Evolutionary conservation across 2,888 invertebrate species (phyloP).

Genomic region (Watsonalla cultraria): DNA sequence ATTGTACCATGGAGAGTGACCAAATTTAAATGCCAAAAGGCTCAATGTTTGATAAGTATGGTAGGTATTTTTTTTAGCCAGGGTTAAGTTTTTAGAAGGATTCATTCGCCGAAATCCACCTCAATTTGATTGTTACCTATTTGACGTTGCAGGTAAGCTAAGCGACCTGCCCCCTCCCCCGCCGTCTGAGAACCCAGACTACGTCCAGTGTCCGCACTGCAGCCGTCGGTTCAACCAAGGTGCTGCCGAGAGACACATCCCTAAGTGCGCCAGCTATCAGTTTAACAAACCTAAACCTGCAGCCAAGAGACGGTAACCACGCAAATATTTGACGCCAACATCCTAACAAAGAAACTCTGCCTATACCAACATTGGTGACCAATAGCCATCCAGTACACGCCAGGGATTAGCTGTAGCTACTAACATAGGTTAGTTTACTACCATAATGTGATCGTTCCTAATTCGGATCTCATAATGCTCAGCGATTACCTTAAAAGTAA

Average conservation of each 20-base stretch:
- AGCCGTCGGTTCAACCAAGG: conserved; percentile 88
- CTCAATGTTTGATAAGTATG: too few relatives aligned
- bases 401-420: too few relatives aligned
- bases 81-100: too few relatives aligned
- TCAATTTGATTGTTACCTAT: too few relatives aligned
- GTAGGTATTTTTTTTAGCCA: too few relatives aligned
- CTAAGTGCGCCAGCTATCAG: conserved; percentile 90
- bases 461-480: not conserved
- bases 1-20: too few relatives aligned
- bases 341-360: not conserved
- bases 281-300: conserved; percentile 86
- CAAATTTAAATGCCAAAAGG: too few relatives aligned
- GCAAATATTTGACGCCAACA: not conserved
- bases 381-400: not conserved
- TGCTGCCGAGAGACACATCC: conserved; percentile 94
- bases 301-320: conserved; percentile 52
- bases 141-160: conserved; percentile 77
- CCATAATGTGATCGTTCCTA: not conserved
- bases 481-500: conserved; percentile 4
- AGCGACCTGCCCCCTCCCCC: conserved; percentile 94
- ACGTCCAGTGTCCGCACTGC: conserved; percentile 94
- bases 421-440: too few relatives aligned
- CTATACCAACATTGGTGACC: not conserved
- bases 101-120: too few relatives aligned
- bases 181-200: conserved; percentile 93